Evolutionary conservation across 1,140 invertebrate species (phyloP).

Genomic region (Asobara japonica): DNA sequence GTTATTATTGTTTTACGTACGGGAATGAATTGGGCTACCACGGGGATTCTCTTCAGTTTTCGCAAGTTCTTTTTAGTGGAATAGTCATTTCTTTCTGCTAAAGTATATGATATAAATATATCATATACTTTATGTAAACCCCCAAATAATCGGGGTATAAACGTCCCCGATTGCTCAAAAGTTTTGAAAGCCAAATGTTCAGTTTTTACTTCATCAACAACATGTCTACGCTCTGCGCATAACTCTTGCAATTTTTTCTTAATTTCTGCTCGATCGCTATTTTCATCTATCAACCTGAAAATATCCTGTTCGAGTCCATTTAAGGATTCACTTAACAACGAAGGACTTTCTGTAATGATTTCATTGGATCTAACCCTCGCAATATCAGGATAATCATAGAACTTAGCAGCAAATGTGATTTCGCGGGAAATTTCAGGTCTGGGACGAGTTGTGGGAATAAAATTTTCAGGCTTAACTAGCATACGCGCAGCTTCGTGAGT

Average conservation of each 20-base stretch:
- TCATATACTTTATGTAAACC: too few relatives aligned
- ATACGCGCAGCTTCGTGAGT: too few relatives aligned
- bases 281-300: too few relatives aligned
- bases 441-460: too few relatives aligned
- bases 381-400: not conserved
- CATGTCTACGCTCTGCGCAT: not conserved
- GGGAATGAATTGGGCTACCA: slow-evolving; percentile 33
- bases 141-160: too few relatives aligned
- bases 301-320: too few relatives aligned
- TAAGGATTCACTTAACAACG: too few relatives aligned
- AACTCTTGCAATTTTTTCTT: not conserved
- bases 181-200: not conserved
- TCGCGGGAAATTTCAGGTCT: not conserved
- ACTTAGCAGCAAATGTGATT: not conserved
- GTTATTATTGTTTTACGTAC: slow-evolving; percentile 28
- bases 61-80: slow-evolving; percentile 16
- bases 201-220: not conserved
- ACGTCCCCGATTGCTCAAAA: too few relatives aligned
- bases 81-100: slow-evolving; percentile 27
- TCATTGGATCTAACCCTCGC: not conserved
- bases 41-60: not conserved
- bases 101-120: too few relatives aligned
- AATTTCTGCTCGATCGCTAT: too few relatives aligned
- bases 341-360: not conserved
- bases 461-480: too few relatives aligned